Base-by-base conservation (phyloP, 2,888 invertebrate genomes). In the Drosophila neotestacea region DNA sequence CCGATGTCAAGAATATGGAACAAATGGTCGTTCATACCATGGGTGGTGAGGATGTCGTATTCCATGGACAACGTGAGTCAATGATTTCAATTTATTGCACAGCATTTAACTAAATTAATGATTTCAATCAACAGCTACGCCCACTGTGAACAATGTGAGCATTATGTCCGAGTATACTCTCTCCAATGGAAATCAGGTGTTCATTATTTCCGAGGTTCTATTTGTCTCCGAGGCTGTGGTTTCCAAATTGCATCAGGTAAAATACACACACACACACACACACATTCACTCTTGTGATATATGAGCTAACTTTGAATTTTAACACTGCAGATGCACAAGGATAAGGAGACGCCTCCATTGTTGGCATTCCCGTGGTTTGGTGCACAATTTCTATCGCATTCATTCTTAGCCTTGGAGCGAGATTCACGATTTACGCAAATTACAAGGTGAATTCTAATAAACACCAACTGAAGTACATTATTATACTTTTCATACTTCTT, bases 351-450 rank as follows among this genome's bases (percentile, higher is more conserved):
- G 13, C 95, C 95, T 13, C 95, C 95, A 11, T 91, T 95, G 39
- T 87, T 95, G 66, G 94, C 95, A 4, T 95, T 94, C 78, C 95
- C 95, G 2, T 95, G 95, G 95, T 94, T 94, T 86, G 94, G 94
- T 39, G 94, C 95, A 11, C 95, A 95, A 84, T 95, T 95, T 85
- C 89, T 95, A 39, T 94, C 94, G 27, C 95, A 95, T 88, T 94
- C 94, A 3, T 95, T 94, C 90, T 90, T 94, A 73, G 94, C 94
- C 13, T 90, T 95, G 51, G 94, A 94, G 89, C 91, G 94, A 70
- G 94, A 94, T 83, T 93, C 93, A 58, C 89, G 94, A 54, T 94
- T 94, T 80, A 93, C 93, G 1, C 94, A 94, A 85, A 94, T 94
- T 48, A 94, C 94, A 22, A 92, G 93, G 93, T 93, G 41, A 62